Conservation (phyloP, 2,113 vertebrate species). For the Eupsittula cactorum region DNA sequence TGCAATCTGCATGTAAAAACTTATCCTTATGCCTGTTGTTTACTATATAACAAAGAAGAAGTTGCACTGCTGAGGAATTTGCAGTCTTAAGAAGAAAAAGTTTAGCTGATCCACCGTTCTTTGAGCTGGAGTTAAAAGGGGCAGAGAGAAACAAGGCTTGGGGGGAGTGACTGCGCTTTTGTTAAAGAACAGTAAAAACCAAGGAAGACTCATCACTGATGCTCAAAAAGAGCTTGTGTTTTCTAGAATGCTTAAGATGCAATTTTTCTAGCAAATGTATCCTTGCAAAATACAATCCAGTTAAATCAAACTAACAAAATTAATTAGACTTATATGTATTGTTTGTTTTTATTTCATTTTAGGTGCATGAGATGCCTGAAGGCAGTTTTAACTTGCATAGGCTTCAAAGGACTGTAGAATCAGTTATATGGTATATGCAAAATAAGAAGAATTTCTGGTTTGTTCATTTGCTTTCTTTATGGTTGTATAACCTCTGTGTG, state of each 20-base stretch:
- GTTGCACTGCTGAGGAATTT: background rate
- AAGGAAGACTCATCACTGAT: background rate
- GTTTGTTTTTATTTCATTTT: background rate
- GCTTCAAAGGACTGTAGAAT: constrained; percentile 33
- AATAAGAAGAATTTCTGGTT: constrained; percentile 45
- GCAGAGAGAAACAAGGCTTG: background rate
- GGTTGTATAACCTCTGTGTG: background rate
- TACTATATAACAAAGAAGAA: background rate
- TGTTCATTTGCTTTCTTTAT: background rate
- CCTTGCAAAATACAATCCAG: background rate
- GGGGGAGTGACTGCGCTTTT: background rate
- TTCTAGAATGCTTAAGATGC: background rate
- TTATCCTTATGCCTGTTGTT: background rate
- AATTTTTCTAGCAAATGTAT: background rate
- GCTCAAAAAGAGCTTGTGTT: background rate
- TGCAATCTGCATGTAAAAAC: background rate
- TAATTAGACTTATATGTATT: background rate
- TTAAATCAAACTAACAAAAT: background rate
- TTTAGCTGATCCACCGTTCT: background rate
- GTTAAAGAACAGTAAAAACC: background rate
- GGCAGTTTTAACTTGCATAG: background rate
- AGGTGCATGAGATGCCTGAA: background rate
- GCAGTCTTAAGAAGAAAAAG: background rate
- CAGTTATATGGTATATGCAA: background rate
- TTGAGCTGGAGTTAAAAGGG: background rate